Percentiles rank a stretch among this genome's conserved stretches.
Conservation (phyloP, 2,888 invertebrate species). For the Noctua janthina region DNA sequence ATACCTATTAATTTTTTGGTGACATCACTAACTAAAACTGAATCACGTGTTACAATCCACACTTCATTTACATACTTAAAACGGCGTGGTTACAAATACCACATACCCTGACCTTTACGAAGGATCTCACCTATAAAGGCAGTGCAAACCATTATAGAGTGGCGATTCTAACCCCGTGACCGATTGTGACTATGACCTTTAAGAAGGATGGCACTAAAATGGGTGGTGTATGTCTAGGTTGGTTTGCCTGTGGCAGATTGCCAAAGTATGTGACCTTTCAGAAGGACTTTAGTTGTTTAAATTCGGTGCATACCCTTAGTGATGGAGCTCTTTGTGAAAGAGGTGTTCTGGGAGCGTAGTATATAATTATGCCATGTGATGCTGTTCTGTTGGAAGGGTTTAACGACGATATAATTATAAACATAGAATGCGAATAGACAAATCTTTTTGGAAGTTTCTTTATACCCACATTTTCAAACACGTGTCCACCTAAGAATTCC, state of each 20-base stretch:
- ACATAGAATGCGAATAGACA: not conserved
- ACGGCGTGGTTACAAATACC: conserved; percentile 36
- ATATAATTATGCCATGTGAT: not conserved
- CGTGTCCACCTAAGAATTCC: not conserved
- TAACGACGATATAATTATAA: not conserved
- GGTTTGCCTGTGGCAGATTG: conserved; percentile 30
- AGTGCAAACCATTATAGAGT: conserved; percentile 15
- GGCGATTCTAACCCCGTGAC: conserved; percentile 23
- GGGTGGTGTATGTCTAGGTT: conserved; percentile 13
- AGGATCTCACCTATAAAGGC: conserved; percentile 25
- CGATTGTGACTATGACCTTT: conserved; percentile 16
- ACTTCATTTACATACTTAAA: conserved; percentile 47
- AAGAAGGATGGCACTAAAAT: conserved; percentile 28
- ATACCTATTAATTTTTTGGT: not conserved
- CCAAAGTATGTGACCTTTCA: conserved; percentile 38
- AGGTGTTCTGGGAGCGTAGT: not conserved
- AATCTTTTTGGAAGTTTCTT: not conserved
- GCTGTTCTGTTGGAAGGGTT: not conserved
- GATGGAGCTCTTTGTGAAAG: not conserved
- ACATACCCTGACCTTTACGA: conserved; percentile 41
- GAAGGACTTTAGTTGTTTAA: conserved; percentile 32
- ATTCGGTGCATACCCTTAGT: conserved; percentile 22
- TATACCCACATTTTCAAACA: not conserved
- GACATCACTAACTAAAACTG: conserved; percentile 6
- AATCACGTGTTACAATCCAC: conserved; percentile 20